Evolutionary conservation across 1,140 invertebrate species (phyloP).

Genomic region (Mycetomoellerius zeteki): DNA sequence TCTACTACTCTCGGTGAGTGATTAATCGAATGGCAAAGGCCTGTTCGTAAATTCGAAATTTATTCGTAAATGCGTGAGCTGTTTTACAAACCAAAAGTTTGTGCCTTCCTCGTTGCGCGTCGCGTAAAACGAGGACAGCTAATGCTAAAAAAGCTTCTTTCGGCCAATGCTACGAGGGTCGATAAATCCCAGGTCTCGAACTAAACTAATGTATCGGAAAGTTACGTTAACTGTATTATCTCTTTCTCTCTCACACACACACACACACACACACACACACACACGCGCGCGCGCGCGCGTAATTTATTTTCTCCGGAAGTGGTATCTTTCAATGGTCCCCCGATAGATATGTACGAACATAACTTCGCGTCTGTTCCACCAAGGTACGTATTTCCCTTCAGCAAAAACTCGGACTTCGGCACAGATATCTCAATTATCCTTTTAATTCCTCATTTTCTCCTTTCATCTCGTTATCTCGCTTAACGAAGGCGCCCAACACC

Average conservation of each 20-base stretch:
- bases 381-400: neutral
- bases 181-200: slow-evolving; percentile 38
- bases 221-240: slow-evolving; percentile 48
- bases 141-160: slow-evolving; percentile 1
- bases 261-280: no score
- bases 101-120: neutral
- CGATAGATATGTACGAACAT: slow-evolving; percentile 19
- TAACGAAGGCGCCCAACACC: slow-evolving; percentile 52
- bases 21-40: slow-evolving; percentile 8
- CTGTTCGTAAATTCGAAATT: slow-evolving; percentile 5
- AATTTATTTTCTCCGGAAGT: slow-evolving; percentile 42
- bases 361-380: neutral
- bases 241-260: slow-evolving; percentile 6
- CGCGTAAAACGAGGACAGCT: neutral
- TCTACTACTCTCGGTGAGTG: neutral
- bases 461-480: slow-evolving; percentile 61
- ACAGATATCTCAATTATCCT: slow-evolving; percentile 54
- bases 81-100: slow-evolving; percentile 5
- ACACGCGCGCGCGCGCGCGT: no score
- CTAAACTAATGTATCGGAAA: slow-evolving; percentile 47
- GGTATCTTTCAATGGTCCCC: slow-evolving; percentile 13
- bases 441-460: slow-evolving; percentile 52
- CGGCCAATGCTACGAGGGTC: slow-evolving; percentile 9
- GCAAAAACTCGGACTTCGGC: neutral
- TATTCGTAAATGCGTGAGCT: slow-evolving; percentile 12